Evolutionary conservation across 1,140 invertebrate species (phyloP).

Genomic region (Lordiphosa clarofinis): DNA sequence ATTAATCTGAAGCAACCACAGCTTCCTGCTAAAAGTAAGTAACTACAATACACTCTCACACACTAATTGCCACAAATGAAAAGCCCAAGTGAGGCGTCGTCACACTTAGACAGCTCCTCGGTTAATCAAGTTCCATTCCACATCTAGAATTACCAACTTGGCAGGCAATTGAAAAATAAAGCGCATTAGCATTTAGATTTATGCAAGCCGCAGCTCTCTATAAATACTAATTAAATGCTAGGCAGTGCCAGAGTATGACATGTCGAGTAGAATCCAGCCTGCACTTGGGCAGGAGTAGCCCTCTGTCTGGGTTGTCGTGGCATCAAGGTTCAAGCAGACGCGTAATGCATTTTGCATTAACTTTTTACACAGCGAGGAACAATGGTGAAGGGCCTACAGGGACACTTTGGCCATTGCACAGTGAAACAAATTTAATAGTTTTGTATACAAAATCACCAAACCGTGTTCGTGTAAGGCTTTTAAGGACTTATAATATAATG

Average conservation of each 20-base stretch:
- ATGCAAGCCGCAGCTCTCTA: constrained; percentile 41
- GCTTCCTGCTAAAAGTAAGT: background rate
- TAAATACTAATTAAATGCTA: constrained; percentile 61
- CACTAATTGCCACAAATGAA: constrained; percentile 27
- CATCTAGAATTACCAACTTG: constrained; percentile 12
- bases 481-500: too few relatives aligned
- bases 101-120: background rate
- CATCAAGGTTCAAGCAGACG: constrained; percentile 54
- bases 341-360: constrained; percentile 76
- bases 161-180: constrained; percentile 36
- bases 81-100: background rate
- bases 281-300: constrained; percentile 33
- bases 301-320: constrained; percentile 5
- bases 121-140: constrained; percentile 18
- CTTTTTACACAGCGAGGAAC: constrained; percentile 40
- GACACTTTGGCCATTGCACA: constrained; percentile 17
- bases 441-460: too few relatives aligned
- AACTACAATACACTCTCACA: background rate
- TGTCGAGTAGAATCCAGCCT: constrained; percentile 24
- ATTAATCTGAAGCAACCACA: too few relatives aligned
- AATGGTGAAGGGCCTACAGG: constrained; percentile 40
- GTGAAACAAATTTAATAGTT: too few relatives aligned
- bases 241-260: constrained; percentile 28
- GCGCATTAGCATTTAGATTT: constrained; percentile 55
- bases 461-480: too few relatives aligned